Conservation (phyloP, 2,888 invertebrate species). For the Proisotoma minuta region DNA sequence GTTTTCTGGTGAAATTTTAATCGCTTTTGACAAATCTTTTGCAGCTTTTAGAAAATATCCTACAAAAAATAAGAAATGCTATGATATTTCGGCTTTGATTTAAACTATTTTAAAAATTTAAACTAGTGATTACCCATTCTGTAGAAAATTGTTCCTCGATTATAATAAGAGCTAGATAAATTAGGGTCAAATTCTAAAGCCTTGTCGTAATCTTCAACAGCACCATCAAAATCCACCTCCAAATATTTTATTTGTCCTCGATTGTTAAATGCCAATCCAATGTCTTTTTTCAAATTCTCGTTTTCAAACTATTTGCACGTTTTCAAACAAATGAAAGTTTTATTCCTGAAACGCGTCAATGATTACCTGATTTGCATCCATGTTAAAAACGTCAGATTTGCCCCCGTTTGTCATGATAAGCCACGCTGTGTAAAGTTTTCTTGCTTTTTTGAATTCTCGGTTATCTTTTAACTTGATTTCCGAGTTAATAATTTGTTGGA, state of each 20-base stretch:
- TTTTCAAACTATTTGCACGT: background rate
- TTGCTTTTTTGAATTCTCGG: slow-evolving; percentile 19
- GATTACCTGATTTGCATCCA: background rate
- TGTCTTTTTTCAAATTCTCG: background rate
- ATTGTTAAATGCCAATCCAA: slow-evolving; percentile 49
- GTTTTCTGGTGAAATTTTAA: background rate
- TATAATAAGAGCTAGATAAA: slow-evolving; percentile 50
- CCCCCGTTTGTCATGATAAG: background rate
- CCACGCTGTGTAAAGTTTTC: slow-evolving; percentile 28
- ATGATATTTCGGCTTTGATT: background rate
- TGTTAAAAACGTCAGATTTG: background rate
- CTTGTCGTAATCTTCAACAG: slow-evolving; percentile 50
- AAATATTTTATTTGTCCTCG: slow-evolving; percentile 51
- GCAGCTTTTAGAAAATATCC: slow-evolving; percentile 47
- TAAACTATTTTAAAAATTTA: background rate
- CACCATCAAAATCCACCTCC: slow-evolving; percentile 51
- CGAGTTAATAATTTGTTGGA: background rate
- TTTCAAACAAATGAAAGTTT: background rate
- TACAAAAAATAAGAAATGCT: slow-evolving; percentile 16
- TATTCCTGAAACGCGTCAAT: background rate
- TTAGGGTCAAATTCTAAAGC: slow-evolving; percentile 48
- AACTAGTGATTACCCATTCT: slow-evolving; percentile 50
- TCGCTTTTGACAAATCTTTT: slow-evolving; percentile 46
- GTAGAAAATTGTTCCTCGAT: slow-evolving; percentile 52
- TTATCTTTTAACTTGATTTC: background rate